Base-by-base conservation (phyloP, 1,140 invertebrate species). In the Drosophila sproati region DNA sequence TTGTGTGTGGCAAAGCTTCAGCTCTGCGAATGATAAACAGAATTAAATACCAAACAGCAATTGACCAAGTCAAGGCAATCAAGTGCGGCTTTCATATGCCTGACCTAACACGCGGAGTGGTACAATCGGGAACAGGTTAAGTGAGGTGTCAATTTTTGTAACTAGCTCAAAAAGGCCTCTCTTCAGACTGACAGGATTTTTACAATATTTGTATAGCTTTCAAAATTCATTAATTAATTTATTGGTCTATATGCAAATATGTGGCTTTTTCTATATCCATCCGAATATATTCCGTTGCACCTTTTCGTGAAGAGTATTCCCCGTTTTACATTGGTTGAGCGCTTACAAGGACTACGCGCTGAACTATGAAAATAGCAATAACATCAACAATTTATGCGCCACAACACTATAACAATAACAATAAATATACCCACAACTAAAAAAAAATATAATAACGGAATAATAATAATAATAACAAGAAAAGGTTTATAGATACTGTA, bases 21-120 rank as follows among this genome's bases (percentile, higher is more conserved):
- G 32, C 43, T 48, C 32, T 34, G 51, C 55, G 61, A 79, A 77
- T 73, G 68, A 69, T 76, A 83, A 52, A 70, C 67, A 75, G 72
- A 88, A 78, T 76, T 35, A 80, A 85, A 80, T 78, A 88, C 62
- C 82, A 81, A 74, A 77, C 74, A 67, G 73, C 73, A 68, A 50
- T 66, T 68, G 57, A 48, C 63, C 80, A 80, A 83, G 73, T 70
- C 62, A 79, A 77, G 66, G 67, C 76, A 79, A 68, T 82, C 54
- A 69, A 67, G 28, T 37, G 66, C 37, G 12, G 48, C 37, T n/a
- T 34, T 60, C n/a, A 20, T 60, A 7, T 50, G 5, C 31, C 12
- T 28, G 45, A 4, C 41, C 29, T 10, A 48, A 12, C 29, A 12
- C 2, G 10, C 28, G 6, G 6, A 2, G 5, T n/a, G 43, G 28